These are phyloP conservation scores for Harlomillsia oculata DNA, from an alignment of 1,140 invertebrate genomes.

Conservation along the genomic window DNA sequence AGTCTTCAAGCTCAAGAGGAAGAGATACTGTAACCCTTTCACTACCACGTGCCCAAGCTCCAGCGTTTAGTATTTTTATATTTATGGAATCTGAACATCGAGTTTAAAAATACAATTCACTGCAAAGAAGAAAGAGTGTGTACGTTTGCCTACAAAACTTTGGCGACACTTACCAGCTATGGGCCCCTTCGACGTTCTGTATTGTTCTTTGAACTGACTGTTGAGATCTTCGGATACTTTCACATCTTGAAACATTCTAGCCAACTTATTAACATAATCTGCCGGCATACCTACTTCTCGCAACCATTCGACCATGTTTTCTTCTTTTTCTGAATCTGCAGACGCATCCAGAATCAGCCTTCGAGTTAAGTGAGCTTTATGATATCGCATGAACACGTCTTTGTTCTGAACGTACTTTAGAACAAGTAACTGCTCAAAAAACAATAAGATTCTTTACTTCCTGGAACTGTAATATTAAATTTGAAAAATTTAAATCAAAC, in stretches of 20 bases:
- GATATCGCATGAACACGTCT: constrained; percentile 99
- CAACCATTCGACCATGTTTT: constrained; percentile 94
- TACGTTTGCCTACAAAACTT: neutral
- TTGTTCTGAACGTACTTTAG: constrained; percentile 99
- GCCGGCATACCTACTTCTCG: constrained; percentile 75
- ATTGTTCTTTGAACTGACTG: constrained; percentile 72
- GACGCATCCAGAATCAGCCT: constrained; percentile 90
- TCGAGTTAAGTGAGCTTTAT: constrained; percentile 95
- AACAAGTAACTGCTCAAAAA: constrained; percentile 63
- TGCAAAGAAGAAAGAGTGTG: neutral
- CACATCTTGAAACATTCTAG: constrained; percentile 95
- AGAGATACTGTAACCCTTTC: constrained; percentile 90
- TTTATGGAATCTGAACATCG: constrained; percentile 41
- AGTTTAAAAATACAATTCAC: neutral
- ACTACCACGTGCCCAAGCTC: constrained; percentile 90
- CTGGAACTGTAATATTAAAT: neutral
- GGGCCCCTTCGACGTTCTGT: constrained; percentile 48
- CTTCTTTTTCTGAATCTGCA: constrained; percentile 97
- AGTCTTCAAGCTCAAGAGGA: constrained; percentile 93
- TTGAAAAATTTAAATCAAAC: neutral
- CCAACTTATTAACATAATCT: constrained; percentile 97
- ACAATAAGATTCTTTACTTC: neutral
- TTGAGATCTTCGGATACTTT: constrained; percentile 99
- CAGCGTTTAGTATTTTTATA: constrained; percentile 90
- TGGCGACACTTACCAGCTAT: constrained; percentile 43